Evolutionary conservation across 2,888 invertebrate genomes (phyloP), one percentile per base, ranked within the genome.

Genomic region (Eulithis testata): DNA sequence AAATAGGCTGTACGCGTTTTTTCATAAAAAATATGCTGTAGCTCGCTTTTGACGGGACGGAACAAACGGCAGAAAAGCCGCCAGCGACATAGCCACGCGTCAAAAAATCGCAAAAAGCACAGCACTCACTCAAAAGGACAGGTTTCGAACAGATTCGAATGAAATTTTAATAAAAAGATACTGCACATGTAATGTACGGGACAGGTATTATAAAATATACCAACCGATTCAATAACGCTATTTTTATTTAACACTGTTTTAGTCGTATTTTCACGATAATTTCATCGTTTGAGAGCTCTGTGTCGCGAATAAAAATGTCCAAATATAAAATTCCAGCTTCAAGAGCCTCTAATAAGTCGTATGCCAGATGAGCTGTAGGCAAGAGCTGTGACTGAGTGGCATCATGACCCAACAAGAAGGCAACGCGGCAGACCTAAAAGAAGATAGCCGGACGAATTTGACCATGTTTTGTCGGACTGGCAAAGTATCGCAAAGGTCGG

Each of bases 1-100:
- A 64, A 64, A 51, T 50, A 11, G 9, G 12, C 40, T 31, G 45
- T 36, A 27, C 11, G 21, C 40, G 2, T 58, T 61, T 53, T 55
- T 44, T 54, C 14, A 50, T 54, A 61, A 65, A 53, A 53, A n/a
- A 11, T 54, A 36, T 21, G 54, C 43, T 27, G 49, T 43, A 36
- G 49, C 43, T 61, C 53, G 49, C 59, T 65, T 65, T 59, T 64
- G 64, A 71, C 70, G 70, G 70, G 65, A 73, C 71, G 73, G 73
- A 77, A 78, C 69, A 76, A 74, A 76, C 70, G 69, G 60, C 65
- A 47, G 63, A 69, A 72, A 64, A 57, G 69, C 79, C 68, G 68
- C 65, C 52, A 71, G 77, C 71, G 68, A 73, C 72, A 73, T 71
- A 74, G 68, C 52, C 70, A 72, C 71, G 68, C 73, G 70, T 70